These are phyloP conservation scores for Melanaphis sacchari DNA, from an alignment of 1,140 invertebrate genomes.

Conservation along the genomic window DNA sequence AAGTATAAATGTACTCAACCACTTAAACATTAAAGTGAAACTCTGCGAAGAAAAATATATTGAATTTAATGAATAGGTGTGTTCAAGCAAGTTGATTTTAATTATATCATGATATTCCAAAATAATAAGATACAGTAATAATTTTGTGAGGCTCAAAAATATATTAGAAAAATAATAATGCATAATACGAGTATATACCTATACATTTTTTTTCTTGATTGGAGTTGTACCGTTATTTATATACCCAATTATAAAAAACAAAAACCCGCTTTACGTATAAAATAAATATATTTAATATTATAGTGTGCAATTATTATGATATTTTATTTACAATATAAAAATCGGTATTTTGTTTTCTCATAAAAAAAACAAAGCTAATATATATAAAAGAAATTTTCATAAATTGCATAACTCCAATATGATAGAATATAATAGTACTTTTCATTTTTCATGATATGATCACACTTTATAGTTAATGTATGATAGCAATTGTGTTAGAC, in stretches of 20 bases:
- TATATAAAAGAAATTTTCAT: not conserved
- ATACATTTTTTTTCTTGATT: not conserved
- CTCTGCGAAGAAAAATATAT: not conserved
- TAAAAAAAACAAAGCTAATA: not conserved
- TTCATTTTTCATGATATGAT: too few species aligned
- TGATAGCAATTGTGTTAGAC: too few species aligned
- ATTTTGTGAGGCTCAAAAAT: not conserved
- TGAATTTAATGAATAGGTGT: not conserved
- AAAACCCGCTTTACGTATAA: not conserved
- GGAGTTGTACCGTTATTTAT: not conserved
- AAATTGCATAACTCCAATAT: not conserved
- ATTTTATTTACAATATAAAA: not conserved
- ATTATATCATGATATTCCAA: not conserved
- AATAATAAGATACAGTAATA: not conserved
- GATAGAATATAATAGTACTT: too few species aligned
- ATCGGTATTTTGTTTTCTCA: not conserved
- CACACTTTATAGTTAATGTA: too few species aligned
- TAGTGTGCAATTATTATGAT: too few species aligned
- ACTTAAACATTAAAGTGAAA: not conserved
- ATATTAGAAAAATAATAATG: not conserved
- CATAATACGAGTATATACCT: not conserved
- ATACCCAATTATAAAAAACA: not conserved
- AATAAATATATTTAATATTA: not conserved
- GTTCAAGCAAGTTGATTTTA: not conserved
- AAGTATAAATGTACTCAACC: not conserved